A percentile compares a stretch with the other conserved stretches of the same genome.
Evolutionary conservation across 2,113 vertebrate genomes (phyloP).

Genomic region (Notechis scutatus): DNA sequence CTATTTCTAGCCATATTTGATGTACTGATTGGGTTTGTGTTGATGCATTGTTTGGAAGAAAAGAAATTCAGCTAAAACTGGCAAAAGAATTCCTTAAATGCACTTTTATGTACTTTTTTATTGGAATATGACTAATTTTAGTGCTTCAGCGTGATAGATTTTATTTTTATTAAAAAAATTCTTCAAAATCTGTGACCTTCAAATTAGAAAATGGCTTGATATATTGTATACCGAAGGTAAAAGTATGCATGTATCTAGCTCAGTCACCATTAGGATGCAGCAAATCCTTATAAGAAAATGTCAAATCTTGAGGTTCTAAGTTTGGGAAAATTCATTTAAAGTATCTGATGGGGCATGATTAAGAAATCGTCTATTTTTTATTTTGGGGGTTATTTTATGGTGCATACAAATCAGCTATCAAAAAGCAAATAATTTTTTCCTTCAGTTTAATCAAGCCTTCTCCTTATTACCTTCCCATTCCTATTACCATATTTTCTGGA

Average conservation of each 20-base stretch:
- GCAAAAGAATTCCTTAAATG: constrained; percentile 70
- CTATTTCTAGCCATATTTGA: constrained; percentile 65
- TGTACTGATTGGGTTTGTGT: constrained; percentile 63
- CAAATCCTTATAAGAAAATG: constrained; percentile 50
- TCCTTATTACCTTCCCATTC: constrained; percentile 47
- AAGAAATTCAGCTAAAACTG: constrained; percentile 64
- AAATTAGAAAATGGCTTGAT: constrained; percentile 46
- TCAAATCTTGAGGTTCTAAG: constrained; percentile 45
- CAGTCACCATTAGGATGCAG: constrained; percentile 53
- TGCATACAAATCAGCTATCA: constrained; percentile 52
- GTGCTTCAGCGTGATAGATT: constrained; percentile 64
- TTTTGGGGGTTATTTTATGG: constrained; percentile 59
- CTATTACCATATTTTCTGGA: constrained; percentile 51
- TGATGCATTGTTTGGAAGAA: constrained; percentile 62
- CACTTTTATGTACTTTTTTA: constrained; percentile 77
- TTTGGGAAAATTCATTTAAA: constrained; percentile 51
- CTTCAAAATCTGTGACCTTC: constrained; percentile 57
- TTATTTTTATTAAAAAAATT: constrained; percentile 59
- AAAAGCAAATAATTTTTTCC: constrained; percentile 55
- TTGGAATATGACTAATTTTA: constrained; percentile 71
- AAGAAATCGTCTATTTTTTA: constrained; percentile 58
- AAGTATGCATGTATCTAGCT: constrained; percentile 49
- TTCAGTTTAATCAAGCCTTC: constrained; percentile 38
- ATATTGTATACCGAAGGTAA: constrained; percentile 42
- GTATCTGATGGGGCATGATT: constrained; percentile 55